Base-by-base conservation (phyloP, 2,113 vertebrate genomes). In the Phyllopteryx taeniolatus region DNA sequence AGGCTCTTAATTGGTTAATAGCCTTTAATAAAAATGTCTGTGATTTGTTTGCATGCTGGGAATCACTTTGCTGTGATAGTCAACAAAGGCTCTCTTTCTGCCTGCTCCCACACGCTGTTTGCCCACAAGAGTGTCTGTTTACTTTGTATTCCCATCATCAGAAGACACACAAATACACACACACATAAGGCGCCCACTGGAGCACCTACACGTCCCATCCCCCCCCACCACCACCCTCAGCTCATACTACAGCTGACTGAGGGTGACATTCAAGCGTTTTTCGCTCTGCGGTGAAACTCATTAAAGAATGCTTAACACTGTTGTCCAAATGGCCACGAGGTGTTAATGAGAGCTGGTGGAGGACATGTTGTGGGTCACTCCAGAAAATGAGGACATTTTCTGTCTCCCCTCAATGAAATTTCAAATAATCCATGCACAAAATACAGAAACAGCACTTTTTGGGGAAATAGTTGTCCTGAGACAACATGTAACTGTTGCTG, bases 301-400 rank as follows among this genome's bases (percentile, higher is more conserved):
- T 91, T 91, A 89, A 68, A 86, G 85, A 83, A 89, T 89, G 86
- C 88, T 91, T 87, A 89, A 89, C 84, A 85, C 83, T 78, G 83
- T 70, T 68, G 73, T 87, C 83, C 77, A 86, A 89, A 91, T 84
- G 89, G 76, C 85, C 80, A 74, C 44, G n/a, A 68, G 74, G 86
- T 86, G 88, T 87, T 88, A 88, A 89, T 89, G 83, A 89, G 85
- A 72, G 86, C 70, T 78, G 83, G 83, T 61, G 71, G 68, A 80
- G 74, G 69, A 68, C 33, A 53, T 31, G 43, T 31, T 47, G n/a
- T 19, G 22, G 20, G 43, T 66, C 59, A 17, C 35, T 56, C 31
- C 31, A 61, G 14, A 35, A 35, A 35, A 35, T 14, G 31, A 35
- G 27, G 27, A 33, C 31, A 8, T 35, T 61, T 61, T 35, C 59